phyloP scores from a whole-genome alignment of 2,797 vertebrate genomes.

The Melanotaenia parkinsoni region DNA sequence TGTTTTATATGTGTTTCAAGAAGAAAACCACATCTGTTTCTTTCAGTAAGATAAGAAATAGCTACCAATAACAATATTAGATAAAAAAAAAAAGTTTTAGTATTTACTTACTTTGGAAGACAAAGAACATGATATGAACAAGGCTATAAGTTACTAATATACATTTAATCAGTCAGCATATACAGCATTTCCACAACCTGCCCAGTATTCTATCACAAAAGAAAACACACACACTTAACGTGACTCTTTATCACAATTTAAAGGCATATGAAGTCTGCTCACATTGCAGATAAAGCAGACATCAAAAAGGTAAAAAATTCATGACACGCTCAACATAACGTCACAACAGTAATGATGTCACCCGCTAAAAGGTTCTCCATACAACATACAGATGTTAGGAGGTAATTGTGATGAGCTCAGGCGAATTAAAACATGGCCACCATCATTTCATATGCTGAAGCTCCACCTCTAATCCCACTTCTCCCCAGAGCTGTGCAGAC shows the following conservation, averaged over 20 bases:
- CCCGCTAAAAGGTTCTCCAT: conserved; percentile 36
- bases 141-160: neutral
- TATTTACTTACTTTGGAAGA: neutral
- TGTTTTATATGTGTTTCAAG: neutral
- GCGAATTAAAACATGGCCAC: conserved; percentile 24
- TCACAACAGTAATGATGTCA: conserved; percentile 57
- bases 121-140: neutral
- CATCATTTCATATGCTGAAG: neutral
- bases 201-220: neutral
- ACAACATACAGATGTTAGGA: conserved; percentile 27
- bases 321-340: conserved; percentile 9
- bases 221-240: neutral
- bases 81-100: too few species aligned
- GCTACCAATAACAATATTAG: neutral
- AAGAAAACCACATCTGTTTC: neutral
- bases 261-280: neutral
- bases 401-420: conserved; percentile 44
- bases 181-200: neutral
- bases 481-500: conserved; percentile 7
- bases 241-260: neutral
- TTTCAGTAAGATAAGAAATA: neutral
- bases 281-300: neutral
- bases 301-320: conserved; percentile 43
- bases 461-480: conserved; percentile 45
- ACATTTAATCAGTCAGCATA: neutral